Conservation (phyloP, 2,797 vertebrate species). For the Tympanoctomys barrerae region DNA sequence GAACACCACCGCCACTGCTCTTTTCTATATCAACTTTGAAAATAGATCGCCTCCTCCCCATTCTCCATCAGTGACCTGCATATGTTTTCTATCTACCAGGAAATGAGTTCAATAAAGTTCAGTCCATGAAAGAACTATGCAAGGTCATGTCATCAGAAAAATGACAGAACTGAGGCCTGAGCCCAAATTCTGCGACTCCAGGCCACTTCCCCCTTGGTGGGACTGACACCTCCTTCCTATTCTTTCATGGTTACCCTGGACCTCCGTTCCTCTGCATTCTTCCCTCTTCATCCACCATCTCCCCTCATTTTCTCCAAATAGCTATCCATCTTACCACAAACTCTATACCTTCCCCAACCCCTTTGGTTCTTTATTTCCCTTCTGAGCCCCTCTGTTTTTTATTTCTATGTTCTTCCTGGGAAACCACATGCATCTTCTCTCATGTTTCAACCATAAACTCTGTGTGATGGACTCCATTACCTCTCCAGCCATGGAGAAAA, state of each 20-base stretch:
- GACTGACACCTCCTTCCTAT: neutral
- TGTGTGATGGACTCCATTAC: neutral
- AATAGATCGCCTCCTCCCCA: neutral
- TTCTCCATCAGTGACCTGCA: neutral
- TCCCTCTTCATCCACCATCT: neutral
- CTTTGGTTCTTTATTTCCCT: constrained; percentile 37
- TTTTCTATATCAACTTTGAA: constrained; percentile 21
- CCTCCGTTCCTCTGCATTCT: neutral
- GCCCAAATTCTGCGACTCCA: neutral
- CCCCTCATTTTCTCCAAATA: neutral
- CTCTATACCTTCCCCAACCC: neutral
- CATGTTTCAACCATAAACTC: neutral
- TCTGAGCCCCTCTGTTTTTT: neutral
- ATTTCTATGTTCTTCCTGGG: neutral
- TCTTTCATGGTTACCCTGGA: neutral
- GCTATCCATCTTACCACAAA: constrained; percentile 31
- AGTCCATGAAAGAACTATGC: neutral
- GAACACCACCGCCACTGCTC: neutral
- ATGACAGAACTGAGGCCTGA: neutral
- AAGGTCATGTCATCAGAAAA: constrained; percentile 52
- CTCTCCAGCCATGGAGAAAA: neutral
- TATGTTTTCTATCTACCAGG: neutral
- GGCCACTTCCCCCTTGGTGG: neutral
- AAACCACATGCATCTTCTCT: neutral
- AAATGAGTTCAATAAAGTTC: constrained; percentile 48